These are phyloP conservation scores for Hoplodrina blanda DNA, from an alignment of 2,888 invertebrate species.

Conservation along the genomic window DNA sequence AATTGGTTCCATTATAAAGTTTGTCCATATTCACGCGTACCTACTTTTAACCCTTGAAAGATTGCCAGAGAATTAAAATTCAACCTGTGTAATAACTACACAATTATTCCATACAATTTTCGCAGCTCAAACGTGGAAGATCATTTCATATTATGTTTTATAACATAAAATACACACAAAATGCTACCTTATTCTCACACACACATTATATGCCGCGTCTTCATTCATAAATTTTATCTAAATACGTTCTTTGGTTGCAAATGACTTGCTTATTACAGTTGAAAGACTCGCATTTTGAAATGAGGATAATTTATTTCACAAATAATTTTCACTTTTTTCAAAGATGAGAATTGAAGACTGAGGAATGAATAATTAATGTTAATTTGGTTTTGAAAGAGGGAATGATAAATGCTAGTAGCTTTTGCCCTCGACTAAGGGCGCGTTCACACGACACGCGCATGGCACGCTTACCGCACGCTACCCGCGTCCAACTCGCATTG, in stretches of 20 bases:
- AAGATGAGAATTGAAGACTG: background rate
- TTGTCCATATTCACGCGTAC: too few relatives aligned
- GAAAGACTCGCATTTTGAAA: conserved; percentile 7
- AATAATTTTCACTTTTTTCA: background rate
- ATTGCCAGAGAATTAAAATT: too few relatives aligned
- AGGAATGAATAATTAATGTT: too few relatives aligned
- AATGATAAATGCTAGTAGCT: too few relatives aligned
- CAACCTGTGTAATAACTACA: background rate
- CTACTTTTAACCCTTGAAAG: too few relatives aligned
- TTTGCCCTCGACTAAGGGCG: too few relatives aligned
- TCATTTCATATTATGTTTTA: conserved; percentile 43
- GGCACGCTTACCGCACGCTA: too few relatives aligned
- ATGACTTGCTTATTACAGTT: conserved; percentile 31
- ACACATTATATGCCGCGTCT: conserved; percentile 24
- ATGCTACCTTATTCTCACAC: conserved; percentile 30
- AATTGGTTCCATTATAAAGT: too few relatives aligned
- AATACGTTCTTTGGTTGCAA: conserved; percentile 38
- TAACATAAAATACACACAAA: conserved; percentile 28
- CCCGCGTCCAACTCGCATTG: too few relatives aligned
- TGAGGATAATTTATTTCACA: background rate
- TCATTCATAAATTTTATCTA: conserved; percentile 39
- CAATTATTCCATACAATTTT: conserved; percentile 4
- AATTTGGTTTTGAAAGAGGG: too few relatives aligned
- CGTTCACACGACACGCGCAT: too few relatives aligned
- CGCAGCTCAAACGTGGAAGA: conserved; percentile 11